Evolutionary conservation across 2,113 vertebrate genomes (phyloP).

Genomic region (Taxidea taxus): DNA sequence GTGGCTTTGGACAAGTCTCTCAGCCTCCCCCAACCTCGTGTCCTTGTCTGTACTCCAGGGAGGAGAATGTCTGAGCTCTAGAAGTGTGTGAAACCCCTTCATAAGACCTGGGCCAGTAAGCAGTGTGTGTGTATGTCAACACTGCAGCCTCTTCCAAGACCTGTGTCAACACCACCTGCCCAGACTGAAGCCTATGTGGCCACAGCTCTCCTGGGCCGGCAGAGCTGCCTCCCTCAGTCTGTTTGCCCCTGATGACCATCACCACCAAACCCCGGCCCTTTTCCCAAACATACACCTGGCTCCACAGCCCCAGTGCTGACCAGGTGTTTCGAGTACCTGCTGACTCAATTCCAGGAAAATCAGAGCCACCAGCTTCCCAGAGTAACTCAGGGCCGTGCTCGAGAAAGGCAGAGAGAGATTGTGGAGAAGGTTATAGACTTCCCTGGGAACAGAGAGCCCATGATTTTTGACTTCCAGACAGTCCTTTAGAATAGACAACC

Average conservation of each 20-base stretch:
- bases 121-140: neutral
- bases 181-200: too few relatives aligned
- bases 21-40: neutral
- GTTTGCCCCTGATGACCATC: neutral
- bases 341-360: neutral
- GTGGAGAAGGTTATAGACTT: neutral
- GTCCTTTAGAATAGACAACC: neutral
- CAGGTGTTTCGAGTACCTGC: fast-evolving
- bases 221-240: fast-evolving
- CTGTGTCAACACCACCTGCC: neutral
- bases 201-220: neutral
- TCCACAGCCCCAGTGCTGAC: neutral
- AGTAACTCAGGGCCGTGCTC: fast-evolving
- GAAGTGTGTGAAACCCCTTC: neutral
- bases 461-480: neutral
- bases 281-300: neutral
- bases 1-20: neutral
- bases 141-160: neutral
- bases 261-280: neutral
- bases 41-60: neutral
- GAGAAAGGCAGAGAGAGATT: fast-evolving
- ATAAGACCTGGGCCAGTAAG: neutral
- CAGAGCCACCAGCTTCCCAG: neutral
- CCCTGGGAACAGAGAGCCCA: fast-evolving
- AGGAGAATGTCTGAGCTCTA: neutral